Evolutionary conservation across 2,888 invertebrate genomes (phyloP).

Genomic region (Coremacera marginata): DNA sequence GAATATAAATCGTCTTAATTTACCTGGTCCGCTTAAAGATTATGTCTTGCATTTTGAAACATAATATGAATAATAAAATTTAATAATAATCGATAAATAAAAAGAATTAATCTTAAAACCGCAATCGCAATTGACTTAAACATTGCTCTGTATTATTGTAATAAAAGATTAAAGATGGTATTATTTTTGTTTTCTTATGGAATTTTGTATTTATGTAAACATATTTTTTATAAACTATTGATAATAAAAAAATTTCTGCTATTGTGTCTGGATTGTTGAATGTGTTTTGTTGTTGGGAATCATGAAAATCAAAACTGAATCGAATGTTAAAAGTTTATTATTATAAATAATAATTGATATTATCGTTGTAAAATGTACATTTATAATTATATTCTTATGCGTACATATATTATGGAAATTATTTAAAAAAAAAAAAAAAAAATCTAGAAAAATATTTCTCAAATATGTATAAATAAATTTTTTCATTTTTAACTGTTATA

Average conservation of each 20-base stretch:
- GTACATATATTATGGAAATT: not conserved
- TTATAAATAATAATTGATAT: conserved; percentile 19
- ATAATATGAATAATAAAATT: conserved; percentile 53
- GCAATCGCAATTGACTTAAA: conserved; percentile 10
- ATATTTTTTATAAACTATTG: conserved; percentile 3
- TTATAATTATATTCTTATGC: conserved; percentile 5
- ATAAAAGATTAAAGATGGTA: not conserved
- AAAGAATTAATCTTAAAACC: conserved; percentile 39
- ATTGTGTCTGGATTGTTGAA: conserved; percentile 3
- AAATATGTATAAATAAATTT: not conserved
- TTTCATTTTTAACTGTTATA: conserved; percentile 3
- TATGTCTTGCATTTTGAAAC: conserved; percentile 78
- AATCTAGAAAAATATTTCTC: not conserved
- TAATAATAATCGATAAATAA: conserved; percentile 50
- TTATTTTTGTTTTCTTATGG: not conserved
- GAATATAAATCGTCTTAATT: conserved; percentile 76
- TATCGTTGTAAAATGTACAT: conserved; percentile 11
- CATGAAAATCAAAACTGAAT: not conserved
- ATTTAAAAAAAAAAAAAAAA: not conserved
- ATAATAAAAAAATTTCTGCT: not conserved
- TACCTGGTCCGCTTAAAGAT: conserved; percentile 78
- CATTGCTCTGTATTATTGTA: conserved; percentile 1
- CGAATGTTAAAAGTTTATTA: conserved; percentile 6
- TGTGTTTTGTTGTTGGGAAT: not conserved
- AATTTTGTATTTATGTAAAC: not conserved